Conservation (phyloP, 2,797 vertebrate species). For the Nothura maculosa region DNA sequence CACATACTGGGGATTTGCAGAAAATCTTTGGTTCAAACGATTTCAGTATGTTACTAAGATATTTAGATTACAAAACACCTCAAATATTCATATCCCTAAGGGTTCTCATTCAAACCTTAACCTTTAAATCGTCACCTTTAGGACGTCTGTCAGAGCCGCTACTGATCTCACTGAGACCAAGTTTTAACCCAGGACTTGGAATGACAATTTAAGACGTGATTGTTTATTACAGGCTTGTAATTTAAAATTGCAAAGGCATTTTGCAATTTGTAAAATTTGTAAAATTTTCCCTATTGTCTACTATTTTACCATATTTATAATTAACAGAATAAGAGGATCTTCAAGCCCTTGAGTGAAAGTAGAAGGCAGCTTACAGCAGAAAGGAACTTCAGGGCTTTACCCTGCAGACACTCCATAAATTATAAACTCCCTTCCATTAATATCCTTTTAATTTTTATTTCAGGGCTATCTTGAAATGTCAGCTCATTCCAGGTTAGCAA, state of each 20-base stretch:
- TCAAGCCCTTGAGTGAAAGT: not conserved
- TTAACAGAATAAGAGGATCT: not conserved
- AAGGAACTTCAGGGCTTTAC: not conserved
- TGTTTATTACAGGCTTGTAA: not conserved
- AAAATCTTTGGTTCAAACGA: not conserved
- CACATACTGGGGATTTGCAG: accelerated
- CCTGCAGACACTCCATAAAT: not conserved
- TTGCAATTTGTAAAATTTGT: no score
- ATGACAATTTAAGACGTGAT: not conserved
- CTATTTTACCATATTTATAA: not conserved
- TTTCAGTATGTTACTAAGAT: not conserved
- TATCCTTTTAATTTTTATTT: not conserved
- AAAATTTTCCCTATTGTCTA: not conserved
- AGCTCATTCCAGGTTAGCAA: not conserved
- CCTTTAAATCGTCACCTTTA: not conserved
- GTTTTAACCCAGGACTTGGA: not conserved
- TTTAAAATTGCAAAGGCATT: not conserved
- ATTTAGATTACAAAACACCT: not conserved
- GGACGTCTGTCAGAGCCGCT: not conserved
- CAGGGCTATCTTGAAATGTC: not conserved
- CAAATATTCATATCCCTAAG: not conserved
- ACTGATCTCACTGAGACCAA: not conserved
- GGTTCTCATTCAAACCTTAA: not conserved
- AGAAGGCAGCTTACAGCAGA: not conserved
- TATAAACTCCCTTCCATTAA: not conserved